Conservation (phyloP, 1,140 invertebrate species). For the Ceratina australensis region DNA sequence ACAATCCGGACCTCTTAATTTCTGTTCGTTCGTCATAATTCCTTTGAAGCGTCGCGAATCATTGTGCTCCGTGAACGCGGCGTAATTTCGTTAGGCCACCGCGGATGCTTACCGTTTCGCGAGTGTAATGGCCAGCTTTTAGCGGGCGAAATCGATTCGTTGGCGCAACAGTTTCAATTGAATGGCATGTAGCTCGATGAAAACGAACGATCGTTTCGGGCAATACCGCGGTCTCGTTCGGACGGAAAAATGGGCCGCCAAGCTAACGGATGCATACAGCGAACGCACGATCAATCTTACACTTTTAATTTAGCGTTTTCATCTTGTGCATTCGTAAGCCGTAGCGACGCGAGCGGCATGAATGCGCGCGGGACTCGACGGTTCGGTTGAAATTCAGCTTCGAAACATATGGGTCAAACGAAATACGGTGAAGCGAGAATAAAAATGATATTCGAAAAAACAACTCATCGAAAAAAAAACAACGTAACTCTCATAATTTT, state of each 20-base stretch:
- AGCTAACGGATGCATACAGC: not conserved
- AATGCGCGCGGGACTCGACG: not conserved
- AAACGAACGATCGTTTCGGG: not conserved
- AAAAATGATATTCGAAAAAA: not conserved
- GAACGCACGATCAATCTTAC: slow-evolving; percentile 19
- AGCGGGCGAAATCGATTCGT: slow-evolving; percentile 21
- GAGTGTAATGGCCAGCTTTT: not conserved
- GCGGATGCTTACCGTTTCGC: not conserved
- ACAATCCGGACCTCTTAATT: no score
- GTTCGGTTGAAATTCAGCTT: not conserved
- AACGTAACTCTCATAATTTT: not conserved
- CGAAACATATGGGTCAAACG: not conserved
- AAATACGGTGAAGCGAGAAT: not conserved
- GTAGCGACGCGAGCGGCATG: no score
- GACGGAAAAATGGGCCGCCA: not conserved
- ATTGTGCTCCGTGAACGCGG: no score
- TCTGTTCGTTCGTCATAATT: no score
- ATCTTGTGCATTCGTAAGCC: not conserved
- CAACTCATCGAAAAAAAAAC: not conserved
- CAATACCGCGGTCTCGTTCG: slow-evolving; percentile 5
- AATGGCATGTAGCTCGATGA: not conserved
- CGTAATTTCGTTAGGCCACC: not conserved
- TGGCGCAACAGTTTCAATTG: slow-evolving; percentile 30
- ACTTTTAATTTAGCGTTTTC: slow-evolving; percentile 22
- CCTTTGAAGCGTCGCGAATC: not conserved